phyloP scores from a whole-genome alignment of 2,888 invertebrate genomes.

The Herminia tarsipennalis region DNA sequence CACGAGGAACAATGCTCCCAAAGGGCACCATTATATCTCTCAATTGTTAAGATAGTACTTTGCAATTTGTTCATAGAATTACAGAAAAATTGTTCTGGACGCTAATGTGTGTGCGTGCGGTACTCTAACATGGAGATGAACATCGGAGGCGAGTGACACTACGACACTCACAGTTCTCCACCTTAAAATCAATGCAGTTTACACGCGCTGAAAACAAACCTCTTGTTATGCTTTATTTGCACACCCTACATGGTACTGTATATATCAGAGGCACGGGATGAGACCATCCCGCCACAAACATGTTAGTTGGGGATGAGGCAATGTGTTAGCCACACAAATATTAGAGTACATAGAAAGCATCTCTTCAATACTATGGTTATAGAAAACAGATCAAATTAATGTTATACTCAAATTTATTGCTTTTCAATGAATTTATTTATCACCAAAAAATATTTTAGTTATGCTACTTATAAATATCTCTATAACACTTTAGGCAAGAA shows the following conservation, averaged over 20 bases:
- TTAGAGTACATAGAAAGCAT: slow-evolving; percentile 47
- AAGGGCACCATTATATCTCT: background rate
- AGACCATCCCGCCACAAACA: slow-evolving; percentile 4
- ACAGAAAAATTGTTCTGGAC: slow-evolving; percentile 61
- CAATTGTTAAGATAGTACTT: slow-evolving; percentile 6
- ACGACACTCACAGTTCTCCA: slow-evolving; percentile 86
- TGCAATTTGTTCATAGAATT: slow-evolving; percentile 17
- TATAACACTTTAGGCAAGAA: slow-evolving; percentile 58
- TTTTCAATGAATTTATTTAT: slow-evolving; percentile 23
- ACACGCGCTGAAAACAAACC: slow-evolving; percentile 86
- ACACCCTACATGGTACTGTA: slow-evolving; percentile 56
- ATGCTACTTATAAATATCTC: slow-evolving; percentile 55
- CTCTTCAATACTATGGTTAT: slow-evolving; percentile 31
- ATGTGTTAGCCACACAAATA: slow-evolving; percentile 44
- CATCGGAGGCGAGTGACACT: slow-evolving; percentile 77
- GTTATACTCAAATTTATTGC: slow-evolving; percentile 16
- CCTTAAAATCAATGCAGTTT: slow-evolving; percentile 87
- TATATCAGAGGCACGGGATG: slow-evolving; percentile 16
- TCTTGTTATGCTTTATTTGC: slow-evolving; percentile 75
- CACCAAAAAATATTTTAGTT: slow-evolving; percentile 28
- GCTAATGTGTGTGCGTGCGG: slow-evolving; percentile 69
- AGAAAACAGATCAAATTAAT: slow-evolving; percentile 22
- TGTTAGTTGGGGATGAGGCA: slow-evolving; percentile 22
- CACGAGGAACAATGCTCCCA: background rate
- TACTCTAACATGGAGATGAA: slow-evolving; percentile 81